phyloP scores from a whole-genome alignment of 30 jellyfish, hydroid and myxozoan genomes.

The Turritopsis dohrnii region DNA sequence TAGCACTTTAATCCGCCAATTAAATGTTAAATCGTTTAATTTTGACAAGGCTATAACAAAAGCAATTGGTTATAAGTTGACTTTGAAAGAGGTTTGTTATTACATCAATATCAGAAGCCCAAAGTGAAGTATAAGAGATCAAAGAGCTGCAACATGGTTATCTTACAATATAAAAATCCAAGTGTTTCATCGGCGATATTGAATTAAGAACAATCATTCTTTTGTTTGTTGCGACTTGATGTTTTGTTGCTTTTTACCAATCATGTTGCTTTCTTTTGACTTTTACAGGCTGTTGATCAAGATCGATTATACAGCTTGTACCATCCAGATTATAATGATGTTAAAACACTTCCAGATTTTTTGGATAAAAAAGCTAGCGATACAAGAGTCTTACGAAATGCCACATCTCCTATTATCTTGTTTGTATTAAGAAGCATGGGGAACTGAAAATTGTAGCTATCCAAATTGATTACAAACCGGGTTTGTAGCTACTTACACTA shows the following conservation, averaged over 20 bases:
- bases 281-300: conserved; percentile 51
- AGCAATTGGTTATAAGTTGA: neutral
- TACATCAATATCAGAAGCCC: neutral
- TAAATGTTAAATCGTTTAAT: neutral
- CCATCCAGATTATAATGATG: conserved; percentile 48
- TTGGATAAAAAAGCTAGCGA: conserved; percentile 12
- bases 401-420: conserved; percentile 68
- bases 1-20: neutral
- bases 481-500: neutral
- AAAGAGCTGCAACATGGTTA: too few relatives aligned
- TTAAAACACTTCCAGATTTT: neutral
- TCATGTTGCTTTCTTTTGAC: neutral
- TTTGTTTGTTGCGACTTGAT: neutral
- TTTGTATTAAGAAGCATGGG: conserved; percentile 37
- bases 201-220: neutral
- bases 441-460: conserved; percentile 73
- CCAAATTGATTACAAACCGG: conserved; percentile 50
- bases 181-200: too few relatives aligned
- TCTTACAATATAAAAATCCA: too few relatives aligned
- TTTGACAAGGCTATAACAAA: neutral
- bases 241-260: neutral
- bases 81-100: neutral
- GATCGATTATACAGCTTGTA: conserved; percentile 58
- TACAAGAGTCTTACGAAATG: conserved; percentile 3
- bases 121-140: too few relatives aligned